Evolutionary conservation across 2,113 vertebrate genomes (phyloP).

Genomic region (Odontophorus gujanensis): DNA sequence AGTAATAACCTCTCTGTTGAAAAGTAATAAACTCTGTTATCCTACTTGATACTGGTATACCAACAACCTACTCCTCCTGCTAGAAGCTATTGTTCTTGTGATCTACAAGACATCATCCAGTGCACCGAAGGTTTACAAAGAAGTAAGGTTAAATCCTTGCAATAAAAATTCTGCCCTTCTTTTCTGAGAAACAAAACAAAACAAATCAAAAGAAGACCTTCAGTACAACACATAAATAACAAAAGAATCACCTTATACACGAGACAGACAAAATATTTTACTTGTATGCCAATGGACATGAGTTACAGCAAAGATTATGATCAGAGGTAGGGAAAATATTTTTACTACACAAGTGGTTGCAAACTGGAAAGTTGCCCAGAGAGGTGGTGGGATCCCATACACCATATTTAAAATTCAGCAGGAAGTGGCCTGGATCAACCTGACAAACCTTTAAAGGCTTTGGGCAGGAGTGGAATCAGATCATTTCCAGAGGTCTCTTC

Average conservation of each 20-base stretch:
- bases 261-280: background rate
- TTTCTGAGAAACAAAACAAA: background rate
- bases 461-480: background rate
- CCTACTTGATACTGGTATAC: background rate
- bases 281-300: background rate
- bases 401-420: background rate
- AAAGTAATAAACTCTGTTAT: background rate
- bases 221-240: background rate
- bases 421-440: background rate
- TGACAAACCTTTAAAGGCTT: background rate
- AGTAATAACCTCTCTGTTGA: background rate
- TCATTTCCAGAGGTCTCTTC: background rate
- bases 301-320: background rate
- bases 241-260: background rate
- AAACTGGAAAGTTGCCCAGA: background rate
- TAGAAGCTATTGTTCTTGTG: background rate
- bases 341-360: background rate
- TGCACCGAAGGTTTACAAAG: background rate
- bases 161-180: accelerated
- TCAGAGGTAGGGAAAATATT: background rate
- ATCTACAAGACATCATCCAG: background rate
- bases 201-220: background rate
- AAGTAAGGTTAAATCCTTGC: background rate
- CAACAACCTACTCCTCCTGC: background rate
- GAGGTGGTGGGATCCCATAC: background rate